phyloP scores from a whole-genome alignment of 2,797 vertebrate species.

The Odontamblyopus lacepedii region DNA sequence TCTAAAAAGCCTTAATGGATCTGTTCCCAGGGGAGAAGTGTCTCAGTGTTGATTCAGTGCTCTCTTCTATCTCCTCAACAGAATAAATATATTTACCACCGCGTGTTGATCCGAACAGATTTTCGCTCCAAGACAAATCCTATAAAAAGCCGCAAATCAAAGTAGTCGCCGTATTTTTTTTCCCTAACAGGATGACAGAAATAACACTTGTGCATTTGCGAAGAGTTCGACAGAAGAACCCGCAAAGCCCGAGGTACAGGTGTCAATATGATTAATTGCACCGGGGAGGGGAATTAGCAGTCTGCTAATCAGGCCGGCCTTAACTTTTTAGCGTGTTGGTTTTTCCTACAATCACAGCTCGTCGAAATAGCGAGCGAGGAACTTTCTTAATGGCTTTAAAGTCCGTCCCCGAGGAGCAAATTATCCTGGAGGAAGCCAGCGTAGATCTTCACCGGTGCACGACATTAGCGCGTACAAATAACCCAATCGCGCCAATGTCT shows the following conservation, averaged over 20 bases:
- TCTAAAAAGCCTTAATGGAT: slow-evolving; percentile 13
- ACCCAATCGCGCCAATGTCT: slow-evolving; percentile 35
- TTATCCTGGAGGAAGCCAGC: slow-evolving; percentile 67
- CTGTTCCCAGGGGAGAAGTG: slow-evolving; percentile 13
- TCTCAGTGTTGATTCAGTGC: slow-evolving; percentile 9
- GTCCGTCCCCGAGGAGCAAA: slow-evolving; percentile 69
- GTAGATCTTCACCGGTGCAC: slow-evolving; percentile 17
- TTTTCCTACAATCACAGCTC: slow-evolving; percentile 64
- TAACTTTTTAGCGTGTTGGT: slow-evolving; percentile 76
- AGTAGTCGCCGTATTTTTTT: slow-evolving; percentile 11
- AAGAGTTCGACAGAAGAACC: slow-evolving; percentile 40
- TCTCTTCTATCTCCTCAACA: slow-evolving; percentile 16
- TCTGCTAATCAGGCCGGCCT: slow-evolving; percentile 75
- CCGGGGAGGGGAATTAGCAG: slow-evolving; percentile 72
- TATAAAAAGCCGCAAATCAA: slow-evolving; percentile 11
- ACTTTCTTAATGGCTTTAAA: slow-evolving; percentile 77
- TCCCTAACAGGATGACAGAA: slow-evolving; percentile 45
- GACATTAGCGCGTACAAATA: slow-evolving; percentile 4
- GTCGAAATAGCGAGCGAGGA: slow-evolving; percentile 55
- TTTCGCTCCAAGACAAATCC: slow-evolving; percentile 9
- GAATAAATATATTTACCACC: neutral
- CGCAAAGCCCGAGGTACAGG: slow-evolving; percentile 52
- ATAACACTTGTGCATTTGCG: slow-evolving; percentile 31
- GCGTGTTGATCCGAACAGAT: neutral
- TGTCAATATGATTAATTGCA: slow-evolving; percentile 78